Evolutionary conservation across 2,113 vertebrate species (phyloP).

Genomic region (Naja naja): DNA sequence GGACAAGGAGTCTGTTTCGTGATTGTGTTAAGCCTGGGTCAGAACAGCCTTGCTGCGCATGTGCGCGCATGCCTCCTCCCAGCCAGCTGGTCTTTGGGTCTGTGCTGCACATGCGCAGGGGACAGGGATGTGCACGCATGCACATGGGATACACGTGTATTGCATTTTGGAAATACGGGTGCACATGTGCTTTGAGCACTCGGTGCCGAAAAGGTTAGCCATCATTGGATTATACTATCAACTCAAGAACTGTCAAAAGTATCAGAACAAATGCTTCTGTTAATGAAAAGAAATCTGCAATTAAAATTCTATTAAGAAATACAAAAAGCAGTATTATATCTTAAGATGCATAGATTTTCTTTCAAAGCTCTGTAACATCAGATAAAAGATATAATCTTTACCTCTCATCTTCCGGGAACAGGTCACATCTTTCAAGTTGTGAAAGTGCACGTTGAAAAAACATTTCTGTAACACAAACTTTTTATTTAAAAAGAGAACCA

Average conservation of each 20-base stretch:
- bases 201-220: no score
- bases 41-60: no score
- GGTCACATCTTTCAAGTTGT: constrained; percentile 67
- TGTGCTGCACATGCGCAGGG: no score
- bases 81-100: no score
- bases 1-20: no score
- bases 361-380: not conserved
- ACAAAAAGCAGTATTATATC: not conserved
- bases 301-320: not conserved
- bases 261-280: not conserved
- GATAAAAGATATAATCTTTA: constrained; percentile 49
- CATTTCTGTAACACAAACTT: constrained; percentile 57
- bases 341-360: not conserved
- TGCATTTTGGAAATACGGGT: no score
- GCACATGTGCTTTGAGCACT: no score
- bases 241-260: not conserved
- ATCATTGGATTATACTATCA: not conserved
- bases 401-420: constrained; percentile 60
- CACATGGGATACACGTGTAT: no score
- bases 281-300: not conserved
- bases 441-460: constrained; percentile 70
- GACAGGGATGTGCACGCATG: no score
- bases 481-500: constrained; percentile 11
- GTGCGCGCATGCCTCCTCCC: no score
- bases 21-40: no score